These are phyloP conservation scores for Diphyllodes magnificus DNA, from an alignment of 2,113 vertebrate species.

Conservation along the genomic window DNA sequence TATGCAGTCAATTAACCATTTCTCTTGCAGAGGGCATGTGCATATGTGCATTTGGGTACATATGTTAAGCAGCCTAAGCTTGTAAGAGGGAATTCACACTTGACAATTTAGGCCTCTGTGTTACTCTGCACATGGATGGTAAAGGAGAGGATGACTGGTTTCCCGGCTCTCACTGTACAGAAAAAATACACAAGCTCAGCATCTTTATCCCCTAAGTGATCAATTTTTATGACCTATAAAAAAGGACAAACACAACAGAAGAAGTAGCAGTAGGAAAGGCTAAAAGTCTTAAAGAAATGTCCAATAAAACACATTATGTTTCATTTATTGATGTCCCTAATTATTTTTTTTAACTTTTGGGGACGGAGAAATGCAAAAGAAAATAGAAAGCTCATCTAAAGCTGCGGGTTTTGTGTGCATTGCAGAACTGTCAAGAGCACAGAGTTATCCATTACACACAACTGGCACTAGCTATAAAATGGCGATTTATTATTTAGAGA, in stretches of 20 bases:
- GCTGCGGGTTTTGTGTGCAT: neutral
- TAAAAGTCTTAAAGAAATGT: neutral
- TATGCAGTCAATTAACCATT: neutral
- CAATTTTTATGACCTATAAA: slow-evolving; percentile 4
- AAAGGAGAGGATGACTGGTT: neutral
- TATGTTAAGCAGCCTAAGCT: neutral
- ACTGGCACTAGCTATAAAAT: neutral
- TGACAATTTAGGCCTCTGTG: neutral
- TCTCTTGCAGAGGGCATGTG: neutral
- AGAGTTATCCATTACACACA: neutral
- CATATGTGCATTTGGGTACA: neutral
- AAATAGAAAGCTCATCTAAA: neutral
- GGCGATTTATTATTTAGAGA: slow-evolving; percentile 4
- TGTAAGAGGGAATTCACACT: neutral
- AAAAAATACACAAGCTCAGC: neutral
- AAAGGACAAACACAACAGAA: neutral
- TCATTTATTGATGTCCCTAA: neutral
- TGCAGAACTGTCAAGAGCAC: neutral
- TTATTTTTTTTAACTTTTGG: neutral
- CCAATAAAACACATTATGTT: neutral
- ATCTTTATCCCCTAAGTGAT: neutral
- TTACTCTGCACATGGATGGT: neutral
- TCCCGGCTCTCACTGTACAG: neutral
- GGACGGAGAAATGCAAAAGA: neutral
- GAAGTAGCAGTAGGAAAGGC: neutral